These are phyloP conservation scores for Hetaerina americana DNA, from an alignment of 1,140 invertebrate species.

Conservation along the genomic window DNA sequence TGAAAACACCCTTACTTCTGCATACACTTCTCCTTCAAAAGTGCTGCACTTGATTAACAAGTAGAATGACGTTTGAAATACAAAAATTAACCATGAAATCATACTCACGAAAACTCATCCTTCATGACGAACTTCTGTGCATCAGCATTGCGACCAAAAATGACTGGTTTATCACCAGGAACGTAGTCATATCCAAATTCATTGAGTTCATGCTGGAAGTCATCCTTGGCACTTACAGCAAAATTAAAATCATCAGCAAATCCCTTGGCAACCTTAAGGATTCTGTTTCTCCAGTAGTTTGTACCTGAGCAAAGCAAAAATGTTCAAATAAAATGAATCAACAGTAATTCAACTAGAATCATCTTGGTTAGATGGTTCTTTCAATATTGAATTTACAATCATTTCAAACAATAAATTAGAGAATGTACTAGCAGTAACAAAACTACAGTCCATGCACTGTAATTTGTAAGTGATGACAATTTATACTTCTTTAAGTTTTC, in stretches of 20 bases:
- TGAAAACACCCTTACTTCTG: no score
- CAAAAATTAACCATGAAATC: background rate
- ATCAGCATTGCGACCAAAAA: slow-evolving; percentile 65
- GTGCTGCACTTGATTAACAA: no score
- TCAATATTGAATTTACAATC: no score
- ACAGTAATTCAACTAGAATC: no score
- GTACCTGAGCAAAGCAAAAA: slow-evolving; percentile 45
- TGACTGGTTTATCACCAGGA: slow-evolving; percentile 78
- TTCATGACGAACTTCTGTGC: slow-evolving; percentile 84
- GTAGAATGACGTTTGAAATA: background rate
- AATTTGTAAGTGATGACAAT: no score
- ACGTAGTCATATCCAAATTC: slow-evolving; percentile 84
- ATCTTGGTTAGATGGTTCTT: no score
- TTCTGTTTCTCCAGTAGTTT: slow-evolving; percentile 98
- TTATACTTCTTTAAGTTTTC: no score
- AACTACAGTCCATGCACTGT: no score
- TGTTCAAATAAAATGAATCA: background rate
- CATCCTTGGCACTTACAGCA: slow-evolving; percentile 81
- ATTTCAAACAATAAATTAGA: no score
- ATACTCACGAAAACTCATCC: slow-evolving; percentile 71
- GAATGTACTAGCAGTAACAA: no score
- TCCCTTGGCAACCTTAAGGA: slow-evolving; percentile 88
- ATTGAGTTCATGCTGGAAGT: slow-evolving; percentile 86
- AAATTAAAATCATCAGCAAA: slow-evolving; percentile 66
- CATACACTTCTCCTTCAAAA: no score